Base-by-base conservation (phyloP, 1,140 invertebrate genomes). In the Zaprionus lachaisei region DNA sequence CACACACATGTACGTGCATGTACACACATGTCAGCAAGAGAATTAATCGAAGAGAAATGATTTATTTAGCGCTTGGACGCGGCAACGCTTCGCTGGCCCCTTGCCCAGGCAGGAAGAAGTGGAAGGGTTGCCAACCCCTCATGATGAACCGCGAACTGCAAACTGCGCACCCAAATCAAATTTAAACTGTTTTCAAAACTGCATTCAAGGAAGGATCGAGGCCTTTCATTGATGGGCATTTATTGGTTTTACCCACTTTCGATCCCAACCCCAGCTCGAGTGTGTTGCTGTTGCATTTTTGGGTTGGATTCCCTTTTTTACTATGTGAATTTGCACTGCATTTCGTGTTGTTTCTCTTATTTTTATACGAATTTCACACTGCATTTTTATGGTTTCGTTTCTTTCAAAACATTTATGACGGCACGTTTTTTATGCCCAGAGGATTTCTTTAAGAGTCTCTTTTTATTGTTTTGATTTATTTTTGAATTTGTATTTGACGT, bases 21-120 rank as follows among this genome's bases (percentile, higher is more conserved):
- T 62, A 64, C 63, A 72, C 83, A 92, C 91, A 92, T 92, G 91
- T 92, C 91, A 91, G 91, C 91, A 92, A 92, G 87, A 81, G 91
- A 92, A 92, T 92, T 92, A 92, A 92, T 92, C 91, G 91, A 89
- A 89, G 91, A 92, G 91, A 92, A 92, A 92, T 92, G 91, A 92
- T 92, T 92, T 92, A 92, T 92, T 92, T 92, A 92, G 76, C 81
- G 83, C 86, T 91, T 78, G 85, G 81, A 81, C 81, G 65, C 68
- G 69, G 37, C 37, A 38, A 76, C 72, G 74, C 81, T 62, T 68
- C 76, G 44, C 37, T 60, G 31, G 31, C 31, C 31, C 9, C 9
- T 34, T 34, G 31, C 9, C 31, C 31, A 31, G 31, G 2, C 9
- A 31, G 9, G 31, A 11, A 34, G 9, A 9, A 34, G 9, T 54